Conservation (phyloP, 2,888 invertebrate species). For the Athalia cordata region DNA sequence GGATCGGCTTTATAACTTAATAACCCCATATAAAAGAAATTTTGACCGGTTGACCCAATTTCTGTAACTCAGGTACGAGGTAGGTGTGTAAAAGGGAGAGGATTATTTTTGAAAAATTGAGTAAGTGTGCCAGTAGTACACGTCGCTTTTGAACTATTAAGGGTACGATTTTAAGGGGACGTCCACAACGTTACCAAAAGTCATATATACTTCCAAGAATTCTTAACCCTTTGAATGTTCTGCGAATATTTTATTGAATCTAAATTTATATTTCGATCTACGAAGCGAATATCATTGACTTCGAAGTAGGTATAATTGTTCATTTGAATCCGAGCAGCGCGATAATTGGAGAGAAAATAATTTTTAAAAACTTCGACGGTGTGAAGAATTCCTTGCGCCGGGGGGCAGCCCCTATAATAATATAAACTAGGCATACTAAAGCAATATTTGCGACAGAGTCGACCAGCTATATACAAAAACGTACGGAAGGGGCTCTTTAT, state of each 20-base stretch:
- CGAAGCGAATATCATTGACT: too few relatives aligned
- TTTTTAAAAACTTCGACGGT: constrained; percentile 6
- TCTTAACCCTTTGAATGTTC: neutral
- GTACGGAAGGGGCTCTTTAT: constrained; percentile 15
- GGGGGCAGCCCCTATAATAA: constrained; percentile 44
- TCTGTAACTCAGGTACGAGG: constrained; percentile 54
- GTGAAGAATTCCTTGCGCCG: constrained; percentile 45
- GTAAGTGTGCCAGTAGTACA: constrained; percentile 50
- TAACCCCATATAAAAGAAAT: constrained; percentile 54
- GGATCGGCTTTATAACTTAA: constrained; percentile 58
- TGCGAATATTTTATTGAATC: neutral
- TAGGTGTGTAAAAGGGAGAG: neutral
- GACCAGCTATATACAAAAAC: constrained; percentile 6
- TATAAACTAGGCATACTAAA: constrained; percentile 42
- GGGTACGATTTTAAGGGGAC: constrained; percentile 13
- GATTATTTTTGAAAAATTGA: constrained; percentile 49
- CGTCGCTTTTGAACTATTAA: constrained; percentile 6
- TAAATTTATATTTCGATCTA: neutral
- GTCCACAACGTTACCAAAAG: neutral
- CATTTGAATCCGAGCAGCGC: too few relatives aligned
- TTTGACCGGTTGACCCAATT: constrained; percentile 60
- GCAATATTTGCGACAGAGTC: constrained; percentile 45
- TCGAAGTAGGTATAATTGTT: too few relatives aligned
- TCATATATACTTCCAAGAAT: neutral
- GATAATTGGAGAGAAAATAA: neutral